phyloP scores from a whole-genome alignment of 1,140 invertebrate genomes.

The Drosophila orosa region DNA sequence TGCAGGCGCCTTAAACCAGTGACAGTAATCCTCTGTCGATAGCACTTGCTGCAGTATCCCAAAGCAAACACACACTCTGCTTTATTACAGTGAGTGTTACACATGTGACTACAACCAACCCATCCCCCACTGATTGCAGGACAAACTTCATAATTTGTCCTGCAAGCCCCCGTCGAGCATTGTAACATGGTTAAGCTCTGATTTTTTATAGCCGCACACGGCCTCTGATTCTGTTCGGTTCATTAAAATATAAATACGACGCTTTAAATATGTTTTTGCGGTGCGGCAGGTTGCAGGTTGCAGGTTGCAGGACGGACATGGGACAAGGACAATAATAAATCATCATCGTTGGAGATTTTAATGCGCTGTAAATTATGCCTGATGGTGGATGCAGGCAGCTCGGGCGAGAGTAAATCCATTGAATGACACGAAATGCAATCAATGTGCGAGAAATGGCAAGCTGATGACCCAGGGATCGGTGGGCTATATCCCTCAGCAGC shows the following conservation, averaged over 20 bases:
- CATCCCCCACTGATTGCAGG: constrained; percentile 22
- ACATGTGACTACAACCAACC: neutral
- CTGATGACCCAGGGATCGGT: constrained; percentile 32
- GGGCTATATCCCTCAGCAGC: constrained; percentile 9
- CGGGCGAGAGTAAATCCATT: constrained; percentile 36
- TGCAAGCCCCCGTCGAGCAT: constrained; percentile 29
- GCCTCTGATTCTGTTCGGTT: constrained; percentile 43
- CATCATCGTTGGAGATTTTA: constrained; percentile 68
- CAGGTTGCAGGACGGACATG: constrained; percentile 31
- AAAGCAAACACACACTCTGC: constrained; percentile 13
- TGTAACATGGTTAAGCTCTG: constrained; percentile 58
- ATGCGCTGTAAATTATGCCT: constrained; percentile 77
- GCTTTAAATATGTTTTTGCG: constrained; percentile 77
- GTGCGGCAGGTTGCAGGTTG: constrained; percentile 8
- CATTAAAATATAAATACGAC: constrained; percentile 70
- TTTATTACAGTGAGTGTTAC: neutral
- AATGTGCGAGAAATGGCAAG: constrained; percentile 31
- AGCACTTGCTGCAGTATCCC: constrained; percentile 3
- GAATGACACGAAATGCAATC: constrained; percentile 63
- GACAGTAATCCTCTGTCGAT: constrained; percentile 30
- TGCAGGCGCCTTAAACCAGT: neutral
- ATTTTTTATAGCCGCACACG: constrained; percentile 40
- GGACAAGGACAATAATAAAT: constrained; percentile 68
- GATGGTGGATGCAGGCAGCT: constrained; percentile 32
- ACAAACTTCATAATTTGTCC: constrained; percentile 45